Conservation (phyloP, 2,113 vertebrate species). For the Sebastes schlegelii region DNA sequence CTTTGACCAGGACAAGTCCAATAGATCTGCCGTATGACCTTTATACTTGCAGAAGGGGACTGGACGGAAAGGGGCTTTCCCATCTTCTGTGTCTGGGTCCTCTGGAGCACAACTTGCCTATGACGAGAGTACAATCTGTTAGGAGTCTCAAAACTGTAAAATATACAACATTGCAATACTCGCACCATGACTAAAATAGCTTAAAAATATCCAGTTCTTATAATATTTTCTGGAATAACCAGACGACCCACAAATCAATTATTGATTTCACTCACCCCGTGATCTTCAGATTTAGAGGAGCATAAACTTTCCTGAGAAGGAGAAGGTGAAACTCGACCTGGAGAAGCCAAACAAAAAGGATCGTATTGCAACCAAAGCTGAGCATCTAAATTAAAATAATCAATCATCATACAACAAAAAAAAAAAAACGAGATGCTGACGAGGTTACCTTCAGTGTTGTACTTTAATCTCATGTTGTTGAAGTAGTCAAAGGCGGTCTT, state of each 20-base stretch:
- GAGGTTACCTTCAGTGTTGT: conserved; percentile 95
- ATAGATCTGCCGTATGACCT: conserved; percentile 97
- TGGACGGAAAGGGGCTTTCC: conserved; percentile 93
- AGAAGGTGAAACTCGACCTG: conserved; percentile 97
- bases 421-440: no score
- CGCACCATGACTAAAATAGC: background rate
- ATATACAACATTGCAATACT: background rate
- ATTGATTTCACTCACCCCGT: conserved; percentile 84
- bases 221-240: background rate
- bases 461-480: conserved; percentile 99
- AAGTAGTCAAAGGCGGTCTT: conserved; percentile 99
- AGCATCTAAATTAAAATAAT: background rate
- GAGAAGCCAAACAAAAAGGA: conserved; percentile 24
- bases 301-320: conserved; percentile 98
- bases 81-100: conserved; percentile 93
- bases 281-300: conserved; percentile 97
- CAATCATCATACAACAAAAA: background rate
- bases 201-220: background rate
- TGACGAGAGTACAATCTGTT: background rate
- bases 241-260: background rate
- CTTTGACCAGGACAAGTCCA: conserved; percentile 99
- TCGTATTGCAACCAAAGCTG: background rate
- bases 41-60: conserved; percentile 99
- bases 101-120: conserved; percentile 89
- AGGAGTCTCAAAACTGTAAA: background rate